Conservation (phyloP, 1,140 invertebrate species). For the Calephelis virginiensis region DNA sequence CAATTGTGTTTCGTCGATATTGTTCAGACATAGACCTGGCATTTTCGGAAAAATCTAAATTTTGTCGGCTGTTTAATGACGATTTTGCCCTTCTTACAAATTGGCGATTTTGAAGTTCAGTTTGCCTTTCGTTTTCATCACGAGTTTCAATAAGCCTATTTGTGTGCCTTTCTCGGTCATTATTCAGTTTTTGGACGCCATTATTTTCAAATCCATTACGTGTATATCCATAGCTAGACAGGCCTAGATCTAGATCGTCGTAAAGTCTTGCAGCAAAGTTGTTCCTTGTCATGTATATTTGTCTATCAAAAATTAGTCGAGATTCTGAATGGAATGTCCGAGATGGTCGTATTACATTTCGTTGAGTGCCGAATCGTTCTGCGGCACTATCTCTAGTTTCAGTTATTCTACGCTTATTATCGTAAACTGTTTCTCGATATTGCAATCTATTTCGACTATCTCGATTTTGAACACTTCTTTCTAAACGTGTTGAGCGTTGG, state of each 20-base stretch:
- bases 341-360: not conserved
- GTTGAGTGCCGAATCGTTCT: not conserved
- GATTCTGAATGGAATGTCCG: not conserved
- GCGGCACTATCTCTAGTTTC: not conserved
- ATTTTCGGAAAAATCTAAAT: not conserved
- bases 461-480: slow-evolving; percentile 16
- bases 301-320: not conserved
- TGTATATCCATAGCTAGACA: not conserved
- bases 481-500: slow-evolving; percentile 7
- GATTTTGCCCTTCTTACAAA: not conserved
- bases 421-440: not conserved
- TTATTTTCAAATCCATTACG: not conserved
- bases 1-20: not conserved
- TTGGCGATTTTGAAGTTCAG: not conserved
- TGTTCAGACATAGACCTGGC: not conserved
- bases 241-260: not conserved
- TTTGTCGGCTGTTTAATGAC: not conserved
- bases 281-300: not conserved
- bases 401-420: not conserved
- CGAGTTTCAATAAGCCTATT: not conserved
- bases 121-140: not conserved
- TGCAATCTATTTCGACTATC: slow-evolving; percentile 3
- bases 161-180: not conserved
- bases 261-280: not conserved
- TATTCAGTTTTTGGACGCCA: not conserved